Percentiles rank a stretch among this genome's conserved stretches.
Conservation (phyloP, 2,113 vertebrate species). For the Uropsilus gracilis region DNA sequence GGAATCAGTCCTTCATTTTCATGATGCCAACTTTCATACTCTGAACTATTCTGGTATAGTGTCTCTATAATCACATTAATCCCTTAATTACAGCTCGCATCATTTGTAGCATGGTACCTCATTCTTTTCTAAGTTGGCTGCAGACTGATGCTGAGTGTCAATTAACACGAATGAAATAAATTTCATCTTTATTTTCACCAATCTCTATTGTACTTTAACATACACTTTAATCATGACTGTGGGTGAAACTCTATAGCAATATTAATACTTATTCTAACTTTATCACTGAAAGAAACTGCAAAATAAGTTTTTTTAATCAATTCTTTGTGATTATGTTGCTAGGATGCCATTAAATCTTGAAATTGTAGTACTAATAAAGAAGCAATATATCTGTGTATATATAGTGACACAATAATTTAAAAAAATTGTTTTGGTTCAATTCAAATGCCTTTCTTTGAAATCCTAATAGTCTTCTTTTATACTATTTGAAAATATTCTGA, state of each 20-base stretch:
- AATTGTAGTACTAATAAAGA: neutral
- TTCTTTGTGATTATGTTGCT: neutral
- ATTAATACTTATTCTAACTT: neutral
- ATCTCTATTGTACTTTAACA: neutral
- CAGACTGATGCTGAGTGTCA: neutral
- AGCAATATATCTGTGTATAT: neutral
- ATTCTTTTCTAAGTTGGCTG: neutral
- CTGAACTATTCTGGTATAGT: neutral
- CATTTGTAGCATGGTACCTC: neutral
- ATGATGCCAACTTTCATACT: neutral
- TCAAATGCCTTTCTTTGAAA: neutral
- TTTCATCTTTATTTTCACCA: neutral
- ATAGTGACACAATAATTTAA: neutral
- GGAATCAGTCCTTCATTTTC: conserved; percentile 10
- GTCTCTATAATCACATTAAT: neutral
- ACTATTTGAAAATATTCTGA: neutral
- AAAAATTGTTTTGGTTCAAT: neutral
- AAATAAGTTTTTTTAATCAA: neutral
- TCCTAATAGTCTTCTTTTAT: neutral
- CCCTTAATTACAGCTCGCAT: neutral
- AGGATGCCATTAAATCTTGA: neutral
- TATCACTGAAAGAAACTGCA: neutral
- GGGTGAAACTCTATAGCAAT: neutral
- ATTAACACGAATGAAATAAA: neutral
- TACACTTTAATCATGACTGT: neutral